A percentile compares a stretch with the other conserved stretches of the same genome.
phyloP scores from a whole-genome alignment of 2,797 vertebrate species.

The Peromyscus nudipes region DNA sequence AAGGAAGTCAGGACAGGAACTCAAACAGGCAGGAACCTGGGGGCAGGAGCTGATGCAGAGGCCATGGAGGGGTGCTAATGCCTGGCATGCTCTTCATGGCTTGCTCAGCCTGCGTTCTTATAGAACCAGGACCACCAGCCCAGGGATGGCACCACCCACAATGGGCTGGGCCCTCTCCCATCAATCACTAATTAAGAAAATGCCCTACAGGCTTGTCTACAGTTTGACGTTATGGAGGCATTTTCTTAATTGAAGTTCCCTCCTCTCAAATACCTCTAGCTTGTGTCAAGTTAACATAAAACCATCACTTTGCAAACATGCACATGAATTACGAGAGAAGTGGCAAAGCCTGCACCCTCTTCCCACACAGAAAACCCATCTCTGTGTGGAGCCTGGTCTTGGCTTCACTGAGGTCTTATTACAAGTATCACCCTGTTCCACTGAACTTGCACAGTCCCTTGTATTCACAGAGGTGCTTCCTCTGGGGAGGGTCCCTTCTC shows the following conservation, averaged over 20 bases:
- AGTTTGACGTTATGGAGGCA: background rate
- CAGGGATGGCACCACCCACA: no score
- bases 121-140: background rate
- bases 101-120: no score
- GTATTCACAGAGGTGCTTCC: background rate
- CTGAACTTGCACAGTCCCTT: background rate
- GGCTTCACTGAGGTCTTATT: background rate
- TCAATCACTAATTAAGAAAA: background rate
- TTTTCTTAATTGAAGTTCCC: background rate
- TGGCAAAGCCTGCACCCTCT: background rate
- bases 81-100: no score
- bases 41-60: background rate
- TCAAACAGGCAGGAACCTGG: background rate
- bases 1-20: background rate
- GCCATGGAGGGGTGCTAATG: no score
- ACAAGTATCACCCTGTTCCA: background rate
- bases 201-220: background rate
- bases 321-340: constrained; percentile 15
- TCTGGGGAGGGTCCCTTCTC: background rate
- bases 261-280: background rate
- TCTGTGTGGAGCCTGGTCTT: background rate
- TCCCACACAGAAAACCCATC: background rate
- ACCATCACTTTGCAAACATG: background rate
- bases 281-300: background rate
- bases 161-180: background rate